phyloP scores from a whole-genome alignment of 1,140 invertebrate genomes.

The Listronotus oregonensis region DNA sequence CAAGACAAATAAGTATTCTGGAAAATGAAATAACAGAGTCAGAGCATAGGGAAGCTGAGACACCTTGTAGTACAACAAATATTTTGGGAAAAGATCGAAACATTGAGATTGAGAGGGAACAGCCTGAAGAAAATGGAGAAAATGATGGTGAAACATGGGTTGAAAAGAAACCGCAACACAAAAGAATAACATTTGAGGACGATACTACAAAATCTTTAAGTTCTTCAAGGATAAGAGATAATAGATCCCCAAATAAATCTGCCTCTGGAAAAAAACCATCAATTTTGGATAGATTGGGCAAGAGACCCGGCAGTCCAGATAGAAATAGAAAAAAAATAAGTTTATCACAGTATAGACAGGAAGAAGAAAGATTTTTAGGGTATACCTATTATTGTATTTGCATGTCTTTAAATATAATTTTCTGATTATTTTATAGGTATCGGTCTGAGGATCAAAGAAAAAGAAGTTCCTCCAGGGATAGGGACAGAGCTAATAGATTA shows the following conservation, averaged over 20 bases:
- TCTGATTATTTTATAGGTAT: not conserved
- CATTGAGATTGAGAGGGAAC: not conserved
- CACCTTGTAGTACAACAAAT: not conserved
- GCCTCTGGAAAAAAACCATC: slow-evolving; percentile 38
- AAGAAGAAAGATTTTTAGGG: slow-evolving; percentile 26
- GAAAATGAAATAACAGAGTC: slow-evolving; percentile 16
- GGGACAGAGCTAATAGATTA: slow-evolving; percentile 3
- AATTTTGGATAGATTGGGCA: slow-evolving; percentile 45
- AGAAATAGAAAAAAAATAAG: slow-evolving; percentile 32
- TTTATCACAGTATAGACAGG: slow-evolving; percentile 36
- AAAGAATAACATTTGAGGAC: slow-evolving; percentile 43
- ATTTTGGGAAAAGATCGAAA: not conserved
- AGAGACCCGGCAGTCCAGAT: slow-evolving; percentile 23
- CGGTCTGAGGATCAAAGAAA: not conserved
- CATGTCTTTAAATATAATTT: not conserved
- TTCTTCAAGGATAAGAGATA: not conserved
- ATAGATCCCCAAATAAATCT: slow-evolving; percentile 12
- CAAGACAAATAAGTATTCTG: slow-evolving; percentile 17
- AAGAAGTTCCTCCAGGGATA: slow-evolving; percentile 7
- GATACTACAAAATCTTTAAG: slow-evolving; percentile 2
- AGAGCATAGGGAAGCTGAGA: not conserved
- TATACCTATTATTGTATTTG: not conserved
- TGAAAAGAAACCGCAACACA: slow-evolving; percentile 36
- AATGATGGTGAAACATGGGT: slow-evolving; percentile 1
- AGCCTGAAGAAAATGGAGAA: not conserved